Conservation (phyloP, 2,888 invertebrate species). For the Caenorhabditis sp. region DNA sequence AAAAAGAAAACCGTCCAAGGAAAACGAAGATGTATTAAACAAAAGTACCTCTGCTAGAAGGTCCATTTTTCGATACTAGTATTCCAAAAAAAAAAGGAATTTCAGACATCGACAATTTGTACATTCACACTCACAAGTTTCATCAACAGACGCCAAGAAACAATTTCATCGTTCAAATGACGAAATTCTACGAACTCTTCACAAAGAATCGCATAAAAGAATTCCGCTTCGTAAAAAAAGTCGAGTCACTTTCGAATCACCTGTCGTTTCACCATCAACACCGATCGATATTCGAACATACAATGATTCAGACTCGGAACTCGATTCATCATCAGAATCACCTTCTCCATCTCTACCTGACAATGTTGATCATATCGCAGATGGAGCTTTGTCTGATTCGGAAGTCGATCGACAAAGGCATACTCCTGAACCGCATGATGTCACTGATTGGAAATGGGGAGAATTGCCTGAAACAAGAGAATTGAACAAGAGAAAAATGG, state of each 20-base stretch:
- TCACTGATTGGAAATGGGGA: conserved; percentile 72
- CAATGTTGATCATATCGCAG: conserved; percentile 52
- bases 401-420: conserved; percentile 76
- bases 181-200: conserved; percentile 22
- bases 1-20: conserved; percentile 4
- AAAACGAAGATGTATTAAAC: neutral
- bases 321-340: conserved; percentile 48
- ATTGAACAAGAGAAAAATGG: conserved; percentile 36
- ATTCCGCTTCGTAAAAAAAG: conserved; percentile 35
- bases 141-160: conserved; percentile 22
- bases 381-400: conserved; percentile 67
- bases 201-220: conserved; percentile 15
- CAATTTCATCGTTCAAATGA: conserved; percentile 34
- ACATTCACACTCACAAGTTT: conserved; percentile 35
- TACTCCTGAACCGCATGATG: conserved; percentile 75
- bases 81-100: neutral
- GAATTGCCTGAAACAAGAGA: conserved; percentile 69
- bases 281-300: conserved; percentile 42
- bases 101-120: conserved; percentile 26
- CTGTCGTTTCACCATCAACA: conserved; percentile 5
- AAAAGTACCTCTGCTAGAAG: neutral
- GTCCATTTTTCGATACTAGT: neutral
- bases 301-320: conserved; percentile 43
- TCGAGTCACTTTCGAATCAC: conserved; percentile 31
- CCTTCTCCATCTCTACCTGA: conserved; percentile 50